Conservation (phyloP, 1,140 invertebrate genomes). For the Agrypnia vestita region DNA sequence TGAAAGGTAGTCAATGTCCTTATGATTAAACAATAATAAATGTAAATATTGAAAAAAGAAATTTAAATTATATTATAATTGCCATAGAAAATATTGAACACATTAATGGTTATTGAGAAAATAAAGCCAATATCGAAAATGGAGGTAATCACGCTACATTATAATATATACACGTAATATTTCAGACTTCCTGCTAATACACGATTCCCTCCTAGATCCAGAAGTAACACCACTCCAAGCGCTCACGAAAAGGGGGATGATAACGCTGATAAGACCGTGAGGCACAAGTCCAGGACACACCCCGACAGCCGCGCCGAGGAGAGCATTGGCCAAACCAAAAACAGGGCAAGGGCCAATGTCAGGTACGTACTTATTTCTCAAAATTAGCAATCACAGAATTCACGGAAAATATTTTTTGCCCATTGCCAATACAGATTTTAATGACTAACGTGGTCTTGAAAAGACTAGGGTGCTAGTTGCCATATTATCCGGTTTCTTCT, state of each 20-base stretch:
- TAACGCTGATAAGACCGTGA: conserved; percentile 61
- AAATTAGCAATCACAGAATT: too few relatives aligned
- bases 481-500: too few relatives aligned
- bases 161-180: conserved; percentile 61
- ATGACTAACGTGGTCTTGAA: too few relatives aligned
- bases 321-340: conserved; percentile 69
- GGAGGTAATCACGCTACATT: conserved; percentile 25
- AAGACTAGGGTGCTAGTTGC: too few relatives aligned
- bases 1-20: conserved; percentile 67
- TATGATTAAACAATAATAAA: conserved; percentile 6
- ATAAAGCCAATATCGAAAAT: not conserved
- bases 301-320: conserved; percentile 70
- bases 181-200: conserved; percentile 83
- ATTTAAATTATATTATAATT: not conserved
- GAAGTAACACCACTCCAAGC: conserved; percentile 71
- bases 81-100: too few relatives aligned
- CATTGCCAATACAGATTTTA: too few relatives aligned
- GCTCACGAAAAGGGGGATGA: conserved; percentile 63
- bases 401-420: too few relatives aligned
- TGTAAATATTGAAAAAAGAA: not conserved
- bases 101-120: not conserved
- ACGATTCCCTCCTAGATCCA: conserved; percentile 83
- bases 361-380: conserved; percentile 63
- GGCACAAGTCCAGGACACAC: conserved; percentile 70
- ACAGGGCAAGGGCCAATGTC: conserved; percentile 69